Conservation (phyloP, 2,888 invertebrate genomes). For the Stenotaenia linearis region DNA sequence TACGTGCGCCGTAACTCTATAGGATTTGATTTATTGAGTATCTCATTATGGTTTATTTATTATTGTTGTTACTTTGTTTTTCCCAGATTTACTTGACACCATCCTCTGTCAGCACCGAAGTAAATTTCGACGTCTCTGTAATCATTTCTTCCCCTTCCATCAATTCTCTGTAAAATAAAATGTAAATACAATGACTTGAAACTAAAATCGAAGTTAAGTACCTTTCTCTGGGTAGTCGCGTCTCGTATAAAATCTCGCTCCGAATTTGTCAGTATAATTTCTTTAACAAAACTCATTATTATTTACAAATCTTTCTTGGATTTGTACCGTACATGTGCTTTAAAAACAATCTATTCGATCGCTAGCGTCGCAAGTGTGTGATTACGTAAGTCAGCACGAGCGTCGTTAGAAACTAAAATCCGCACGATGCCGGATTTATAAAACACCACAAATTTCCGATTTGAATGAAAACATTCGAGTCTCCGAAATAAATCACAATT, state of each 20-base stretch:
- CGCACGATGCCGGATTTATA: neutral
- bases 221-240: neutral
- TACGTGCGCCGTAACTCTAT: conserved; percentile 79
- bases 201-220: too few species aligned
- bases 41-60: neutral
- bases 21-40: too few species aligned
- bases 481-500: too few species aligned
- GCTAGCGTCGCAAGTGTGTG: too few species aligned
- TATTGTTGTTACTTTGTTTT: conserved; percentile 60
- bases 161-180: conserved; percentile 62
- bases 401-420: neutral
- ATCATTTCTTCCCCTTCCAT: conserved; percentile 70
- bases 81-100: conserved; percentile 69
- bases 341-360: too few species aligned
- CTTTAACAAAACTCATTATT: neutral
- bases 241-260: neutral
- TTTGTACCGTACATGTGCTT: too few species aligned
- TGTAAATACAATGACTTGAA: neutral
- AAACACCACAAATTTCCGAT: too few species aligned
- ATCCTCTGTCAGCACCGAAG: conserved; percentile 78
- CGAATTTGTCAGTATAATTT: neutral
- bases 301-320: neutral
- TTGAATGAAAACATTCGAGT: too few species aligned
- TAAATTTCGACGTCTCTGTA: conserved; percentile 63
- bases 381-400: too few species aligned